Percentiles rank a stretch among this genome's conserved stretches.
These are phyloP conservation scores for Cephus runcator DNA, from an alignment of 2,888 invertebrate species.

Conservation along the genomic window DNA sequence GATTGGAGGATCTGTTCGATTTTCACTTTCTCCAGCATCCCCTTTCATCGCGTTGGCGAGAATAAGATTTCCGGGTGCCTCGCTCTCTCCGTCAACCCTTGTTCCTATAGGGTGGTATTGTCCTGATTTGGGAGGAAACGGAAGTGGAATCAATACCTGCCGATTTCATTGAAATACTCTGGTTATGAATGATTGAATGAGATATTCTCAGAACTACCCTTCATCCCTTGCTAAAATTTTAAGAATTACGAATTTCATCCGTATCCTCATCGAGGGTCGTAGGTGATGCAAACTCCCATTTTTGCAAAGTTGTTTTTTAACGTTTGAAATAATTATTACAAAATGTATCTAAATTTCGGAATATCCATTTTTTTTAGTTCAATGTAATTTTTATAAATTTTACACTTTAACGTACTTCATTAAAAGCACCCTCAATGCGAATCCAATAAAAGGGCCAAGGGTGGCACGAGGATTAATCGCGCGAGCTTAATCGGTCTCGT, in stretches of 20 bases:
- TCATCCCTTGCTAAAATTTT: background rate
- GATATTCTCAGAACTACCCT: background rate
- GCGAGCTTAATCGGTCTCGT: background rate
- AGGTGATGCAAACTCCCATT: too few species aligned
- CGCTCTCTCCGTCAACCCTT: background rate
- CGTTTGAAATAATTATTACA: too few species aligned
- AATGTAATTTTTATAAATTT: too few species aligned
- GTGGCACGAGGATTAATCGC: background rate
- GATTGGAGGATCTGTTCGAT: background rate
- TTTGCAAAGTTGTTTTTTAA: too few species aligned
- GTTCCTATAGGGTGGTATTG: background rate
- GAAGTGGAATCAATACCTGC: background rate
- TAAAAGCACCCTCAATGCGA: background rate
- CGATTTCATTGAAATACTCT: background rate
- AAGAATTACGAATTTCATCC: background rate
- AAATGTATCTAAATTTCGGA: too few species aligned
- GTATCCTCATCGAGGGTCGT: background rate
- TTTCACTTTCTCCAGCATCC: background rate
- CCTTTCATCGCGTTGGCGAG: background rate
- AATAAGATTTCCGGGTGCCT: slow-evolving; percentile 35
- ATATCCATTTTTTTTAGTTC: background rate
- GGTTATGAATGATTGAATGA: background rate
- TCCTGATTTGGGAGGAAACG: background rate
- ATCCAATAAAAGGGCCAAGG: background rate
- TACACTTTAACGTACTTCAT: background rate